These are phyloP conservation scores for Cheilosia urbana DNA, from an alignment of 2,888 invertebrate genomes.

Conservation along the genomic window DNA sequence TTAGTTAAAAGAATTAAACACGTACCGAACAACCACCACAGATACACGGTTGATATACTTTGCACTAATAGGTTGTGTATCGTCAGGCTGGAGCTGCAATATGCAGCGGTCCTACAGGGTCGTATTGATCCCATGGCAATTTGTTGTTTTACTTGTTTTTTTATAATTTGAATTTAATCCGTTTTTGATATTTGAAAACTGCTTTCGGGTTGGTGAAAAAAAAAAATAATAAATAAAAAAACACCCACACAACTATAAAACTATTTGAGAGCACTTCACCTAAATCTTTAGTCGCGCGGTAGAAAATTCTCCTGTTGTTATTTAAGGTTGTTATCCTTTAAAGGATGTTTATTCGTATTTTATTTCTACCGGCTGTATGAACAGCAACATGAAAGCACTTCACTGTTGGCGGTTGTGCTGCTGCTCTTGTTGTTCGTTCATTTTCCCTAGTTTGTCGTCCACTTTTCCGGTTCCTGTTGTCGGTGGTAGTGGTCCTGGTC, in stretches of 20 bases:
- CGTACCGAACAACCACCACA: constrained; percentile 81
- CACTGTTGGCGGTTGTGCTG: constrained; percentile 49
- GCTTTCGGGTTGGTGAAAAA: not conserved
- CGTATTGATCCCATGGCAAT: constrained; percentile 64
- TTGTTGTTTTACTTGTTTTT: constrained; percentile 31
- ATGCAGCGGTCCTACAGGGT: constrained; percentile 65
- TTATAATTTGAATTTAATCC: constrained; percentile 44
- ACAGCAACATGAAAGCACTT: constrained; percentile 61
- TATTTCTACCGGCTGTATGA: constrained; percentile 63
- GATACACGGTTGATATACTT: constrained; percentile 78
- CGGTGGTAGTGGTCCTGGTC: constrained; percentile 44
- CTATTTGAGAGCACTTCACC: constrained; percentile 54
- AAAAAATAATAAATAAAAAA: not conserved
- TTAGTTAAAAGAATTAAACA: constrained; percentile 79
- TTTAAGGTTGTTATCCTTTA: constrained; percentile 68
- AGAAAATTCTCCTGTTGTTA: constrained; percentile 41
- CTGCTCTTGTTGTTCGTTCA: constrained; percentile 57
- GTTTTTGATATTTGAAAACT: constrained; percentile 18
- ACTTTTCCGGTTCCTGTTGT: constrained; percentile 74
- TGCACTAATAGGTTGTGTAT: constrained; percentile 75
- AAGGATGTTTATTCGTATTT: constrained; percentile 71
- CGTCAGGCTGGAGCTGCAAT: constrained; percentile 68
- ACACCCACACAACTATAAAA: constrained; percentile 36
- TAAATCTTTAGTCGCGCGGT: constrained; percentile 57
- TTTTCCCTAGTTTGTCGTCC: constrained; percentile 71